These are phyloP conservation scores for Cydia fagiglandana DNA, from an alignment of 1,140 invertebrate species.

Conservation along the genomic window DNA sequence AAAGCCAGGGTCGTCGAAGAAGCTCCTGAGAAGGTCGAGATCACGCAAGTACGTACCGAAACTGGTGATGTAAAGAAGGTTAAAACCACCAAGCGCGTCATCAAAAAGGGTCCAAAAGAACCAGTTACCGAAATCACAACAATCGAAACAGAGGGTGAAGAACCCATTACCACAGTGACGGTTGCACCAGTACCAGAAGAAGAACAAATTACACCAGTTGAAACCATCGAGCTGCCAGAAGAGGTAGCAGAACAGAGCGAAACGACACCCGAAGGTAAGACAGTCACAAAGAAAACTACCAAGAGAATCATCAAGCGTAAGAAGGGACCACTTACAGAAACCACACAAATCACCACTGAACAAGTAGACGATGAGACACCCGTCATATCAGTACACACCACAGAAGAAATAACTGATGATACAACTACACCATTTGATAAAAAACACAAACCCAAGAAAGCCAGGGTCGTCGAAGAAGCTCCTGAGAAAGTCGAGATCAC, in stretches of 20 bases:
- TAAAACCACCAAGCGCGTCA: constrained; percentile 42
- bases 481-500: constrained; percentile 64
- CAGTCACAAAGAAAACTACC: constrained; percentile 43
- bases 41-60: constrained; percentile 62
- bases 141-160: constrained; percentile 56
- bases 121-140: constrained; percentile 57
- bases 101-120: constrained; percentile 54
- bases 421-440: not conserved
- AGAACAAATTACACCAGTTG: constrained; percentile 32
- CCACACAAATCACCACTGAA: constrained; percentile 44
- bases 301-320: constrained; percentile 53
- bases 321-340: constrained; percentile 46
- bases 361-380: constrained; percentile 42
- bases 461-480: constrained; percentile 46
- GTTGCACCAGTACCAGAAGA: constrained; percentile 41
- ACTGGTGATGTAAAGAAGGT: constrained; percentile 46
- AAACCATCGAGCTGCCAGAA: constrained; percentile 42
- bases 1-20: constrained; percentile 43
- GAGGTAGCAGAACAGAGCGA: constrained; percentile 36
- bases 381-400: constrained; percentile 38
- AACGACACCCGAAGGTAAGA: constrained; percentile 46
- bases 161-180: constrained; percentile 53
- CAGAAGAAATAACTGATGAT: constrained; percentile 35
- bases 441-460: constrained; percentile 34
- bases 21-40: constrained; percentile 60